Evolutionary conservation across 1,140 invertebrate genomes (phyloP), one percentile per base, ranked within the genome.

Genomic region (Psilanteris sp.): DNA sequence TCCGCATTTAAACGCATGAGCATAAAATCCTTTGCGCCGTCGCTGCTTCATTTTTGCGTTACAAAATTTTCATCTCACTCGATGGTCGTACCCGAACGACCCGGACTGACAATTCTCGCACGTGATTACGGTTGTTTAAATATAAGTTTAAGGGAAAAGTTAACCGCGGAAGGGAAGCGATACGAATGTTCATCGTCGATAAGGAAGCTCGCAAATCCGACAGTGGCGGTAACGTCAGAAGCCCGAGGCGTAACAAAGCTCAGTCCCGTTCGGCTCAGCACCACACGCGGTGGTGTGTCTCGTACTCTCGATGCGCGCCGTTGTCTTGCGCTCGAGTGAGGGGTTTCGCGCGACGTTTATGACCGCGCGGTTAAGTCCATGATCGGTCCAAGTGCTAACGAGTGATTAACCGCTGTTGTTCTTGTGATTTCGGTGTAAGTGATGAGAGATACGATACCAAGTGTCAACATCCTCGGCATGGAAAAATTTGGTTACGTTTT

Each of bases 191-290:
- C 32, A 24, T 64, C 37, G 73, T 70, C 73, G 64, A 67, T 76
- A 70, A 76, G 52, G 73, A 64, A 76, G 73, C 57, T 62, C 59
- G 41, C 64, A 37, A 52, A 44, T 16, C n/a, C 32, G 0, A 48
- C 14, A 22, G 36, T 57, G 41, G 67, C 10, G 52, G 32, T 66
- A 46, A 39, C 15, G 44, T 10, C 50, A 61, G 36, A 50, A 59
- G 52, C 64, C 52, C 36, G 61, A 67, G 39, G 43, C 32, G 54
- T 41, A 71, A 71, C 39, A 50, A 71, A 61, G 64, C 71, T 81
- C 74, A 81, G 79, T 81, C 66, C 61, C 57, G 67, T 72, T 81
- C 55, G 61, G 59, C 52, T 76, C 74, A 59, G 77, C 79, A 71
- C 39, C 59, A 68, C 61, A 71, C 64, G 59, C 71, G 77, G 70